Evolutionary conservation across 2,113 vertebrate species (phyloP), one percentile per base, ranked within the genome.

Genomic region (Nesogale talazaci): DNA sequence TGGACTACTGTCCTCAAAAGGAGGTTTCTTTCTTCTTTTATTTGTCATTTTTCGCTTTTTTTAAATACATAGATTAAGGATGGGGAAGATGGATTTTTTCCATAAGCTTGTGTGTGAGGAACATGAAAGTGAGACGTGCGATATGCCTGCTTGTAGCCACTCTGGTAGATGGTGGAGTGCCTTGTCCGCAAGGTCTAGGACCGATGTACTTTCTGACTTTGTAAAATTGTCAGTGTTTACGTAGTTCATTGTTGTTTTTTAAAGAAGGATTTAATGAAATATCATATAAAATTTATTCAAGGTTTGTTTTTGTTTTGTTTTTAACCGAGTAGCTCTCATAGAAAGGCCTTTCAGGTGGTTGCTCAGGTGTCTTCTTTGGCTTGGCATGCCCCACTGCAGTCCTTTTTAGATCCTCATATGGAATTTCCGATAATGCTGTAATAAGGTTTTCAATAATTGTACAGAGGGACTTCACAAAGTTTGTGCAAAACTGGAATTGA

Each of bases 141-240:
- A 52, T 52, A 52, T n/a, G 11, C n/a, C 94, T 23, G 22, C 36
- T 65, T 92, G 34, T 92, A 84, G 61, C 25, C n/a, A 31, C 27
- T 29, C 81, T 4, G 36, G 34, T 94, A 81, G 87, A 46, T 59
- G 4, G 88, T 27, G 9, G 59, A 61, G 42, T 88, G n/a, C 27
- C 40, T 92, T 69, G 29, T 69, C 83, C 65, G 69, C 20, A 70
- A 34, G 46, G 38, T 86, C 40, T 40, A 86, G 40, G 10, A 84
- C 91, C 87, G 34, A n/a, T 46, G 10, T 31, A 85, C 42, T 85
- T 74, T 34, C 12, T 88, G 75, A 25, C 22, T 81, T 92, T 86
- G 61, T 92, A 25, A 77, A 88, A 77, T 7, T 87, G 90, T 88
- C 36, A 85, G 11, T 61, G 42, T 78, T 14, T 25, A 1, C 75